Base-by-base conservation (phyloP, 2,888 invertebrate species). In the Napeogenes sylphis region DNA sequence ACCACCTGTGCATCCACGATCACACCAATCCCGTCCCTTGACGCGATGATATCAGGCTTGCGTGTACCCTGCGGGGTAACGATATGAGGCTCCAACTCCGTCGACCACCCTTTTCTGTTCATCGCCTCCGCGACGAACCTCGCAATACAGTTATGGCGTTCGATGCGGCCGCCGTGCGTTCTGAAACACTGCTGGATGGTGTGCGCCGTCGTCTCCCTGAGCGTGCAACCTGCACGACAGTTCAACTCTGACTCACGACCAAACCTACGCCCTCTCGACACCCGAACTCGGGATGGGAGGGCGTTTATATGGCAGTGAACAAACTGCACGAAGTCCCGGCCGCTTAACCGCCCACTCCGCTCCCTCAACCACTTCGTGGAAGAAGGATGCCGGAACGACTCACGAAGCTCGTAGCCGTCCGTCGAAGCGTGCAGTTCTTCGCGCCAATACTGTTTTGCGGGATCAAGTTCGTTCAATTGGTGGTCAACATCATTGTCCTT, bases 1-100 rank as follows among this genome's bases (percentile, higher is more conserved):
- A 80, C 79, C 4, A 81, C 70, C 67, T 83, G 76, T 0, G 75
- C 77, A 58, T 82, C 80, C 3, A 82, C 56, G 0, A 83, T 72
- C 0, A 73, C 70, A 0, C 73, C 75, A 2, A 58, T 65, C 4
- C 63, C 71, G 6, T 62, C 72, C 55, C 45, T 73, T 0, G 10
- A 59, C 4, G 75, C 75, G 0, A 81, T 66, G 3, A 79, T 62
- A 55, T 82, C 80, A 0, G 79, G 80, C 66, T 81, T 82, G 0
- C 76, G 61, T 0, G 72, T 64, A 0, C 77, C 81, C 0, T 51
- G 53, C 0, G 62, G 45, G 0, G 79, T 80, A 8, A 2, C 61
- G 14, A 77, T 42, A 0, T 54, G 59, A 0, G 74, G 73, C 63
- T 81, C 78, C 63, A 63, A 33, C n/a, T 66, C 78, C 63, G 62